Evolutionary conservation across 2,797 vertebrate genomes (phyloP).

Genomic region (Pseudotriccus pelzelni): DNA sequence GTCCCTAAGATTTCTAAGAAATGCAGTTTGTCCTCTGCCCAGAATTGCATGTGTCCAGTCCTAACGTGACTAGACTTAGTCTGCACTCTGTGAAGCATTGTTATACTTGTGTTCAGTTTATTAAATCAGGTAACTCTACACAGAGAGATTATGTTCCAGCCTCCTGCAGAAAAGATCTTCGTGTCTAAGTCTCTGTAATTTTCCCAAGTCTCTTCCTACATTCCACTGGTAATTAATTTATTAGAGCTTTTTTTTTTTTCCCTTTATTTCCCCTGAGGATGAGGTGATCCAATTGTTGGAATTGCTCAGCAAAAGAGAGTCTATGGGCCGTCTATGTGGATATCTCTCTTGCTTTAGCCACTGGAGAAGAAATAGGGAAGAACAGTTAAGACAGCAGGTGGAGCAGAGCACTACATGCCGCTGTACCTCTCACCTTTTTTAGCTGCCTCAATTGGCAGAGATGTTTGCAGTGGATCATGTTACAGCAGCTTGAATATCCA

Average conservation of each 20-base stretch:
- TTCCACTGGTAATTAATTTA: not conserved
- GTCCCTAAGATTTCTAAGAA: not conserved
- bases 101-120: not conserved
- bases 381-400: not conserved
- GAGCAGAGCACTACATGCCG: not conserved
- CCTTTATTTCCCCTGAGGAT: not conserved
- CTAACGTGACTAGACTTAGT: not conserved
- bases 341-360: not conserved
- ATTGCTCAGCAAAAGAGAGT: not conserved
- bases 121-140: not conserved
- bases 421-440: not conserved
- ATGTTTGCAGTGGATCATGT: not conserved
- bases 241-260: not conserved
- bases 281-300: not conserved
- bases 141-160: rapidly evolving
- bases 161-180: not conserved
- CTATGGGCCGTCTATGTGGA: not conserved
- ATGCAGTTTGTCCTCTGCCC: not conserved
- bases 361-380: not conserved
- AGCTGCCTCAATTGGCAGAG: not conserved
- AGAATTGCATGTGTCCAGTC: not conserved
- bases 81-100: not conserved
- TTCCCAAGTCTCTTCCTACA: not conserved
- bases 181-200: not conserved
- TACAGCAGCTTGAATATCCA: not conserved